Conservation (phyloP, 1,140 invertebrate species). For the Aphelenchoides besseyi region DNA sequence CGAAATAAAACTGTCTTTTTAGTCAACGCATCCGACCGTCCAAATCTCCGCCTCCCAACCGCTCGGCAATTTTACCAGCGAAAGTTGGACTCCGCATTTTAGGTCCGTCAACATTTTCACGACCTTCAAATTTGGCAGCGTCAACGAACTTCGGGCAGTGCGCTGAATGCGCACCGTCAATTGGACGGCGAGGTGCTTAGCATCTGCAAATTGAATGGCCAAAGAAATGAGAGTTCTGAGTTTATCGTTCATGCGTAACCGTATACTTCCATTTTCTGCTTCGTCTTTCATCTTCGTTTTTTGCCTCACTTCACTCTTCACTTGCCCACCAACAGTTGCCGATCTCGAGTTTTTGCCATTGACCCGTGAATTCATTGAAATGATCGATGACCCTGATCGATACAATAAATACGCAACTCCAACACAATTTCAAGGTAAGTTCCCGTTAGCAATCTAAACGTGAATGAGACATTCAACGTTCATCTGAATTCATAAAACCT, state of each 20-base stretch:
- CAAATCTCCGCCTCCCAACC: background rate
- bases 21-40: background rate
- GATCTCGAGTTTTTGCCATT: slow-evolving; percentile 22
- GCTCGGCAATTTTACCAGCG: too few species aligned
- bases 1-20: background rate
- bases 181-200: too few species aligned
- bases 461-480: background rate
- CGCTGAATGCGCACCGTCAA: too few species aligned
- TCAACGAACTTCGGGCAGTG: too few species aligned
- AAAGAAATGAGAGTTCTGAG: too few species aligned
- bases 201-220: too few species aligned
- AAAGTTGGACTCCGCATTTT: too few species aligned
- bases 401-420: slow-evolving; percentile 61
- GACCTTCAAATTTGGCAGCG: too few species aligned
- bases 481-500: too few species aligned
- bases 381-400: slow-evolving; percentile 42
- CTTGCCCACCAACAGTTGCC: background rate
- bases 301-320: background rate
- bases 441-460: background rate
- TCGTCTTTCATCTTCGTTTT: background rate
- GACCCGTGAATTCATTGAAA: slow-evolving; percentile 42
- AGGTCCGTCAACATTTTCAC: too few species aligned
- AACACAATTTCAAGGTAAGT: slow-evolving; percentile 54
- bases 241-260: too few species aligned
- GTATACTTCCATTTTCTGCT: too few species aligned